Conservation (phyloP, 2,888 invertebrate genomes). For the Alcis repandata region DNA sequence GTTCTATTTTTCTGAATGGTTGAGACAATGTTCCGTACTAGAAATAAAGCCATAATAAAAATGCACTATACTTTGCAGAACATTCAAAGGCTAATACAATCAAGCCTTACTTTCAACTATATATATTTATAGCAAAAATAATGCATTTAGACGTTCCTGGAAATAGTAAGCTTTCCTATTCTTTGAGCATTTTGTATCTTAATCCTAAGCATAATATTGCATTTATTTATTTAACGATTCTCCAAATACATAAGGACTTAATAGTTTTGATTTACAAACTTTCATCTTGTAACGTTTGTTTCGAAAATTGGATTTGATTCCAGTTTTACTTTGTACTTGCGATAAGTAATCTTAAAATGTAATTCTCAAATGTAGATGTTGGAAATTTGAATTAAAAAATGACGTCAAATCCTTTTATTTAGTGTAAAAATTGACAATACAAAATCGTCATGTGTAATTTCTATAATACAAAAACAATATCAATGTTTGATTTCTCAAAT, state of each 20-base stretch:
- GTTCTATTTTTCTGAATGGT: constrained; percentile 73
- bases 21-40: constrained; percentile 44
- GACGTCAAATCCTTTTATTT: background rate
- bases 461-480: background rate
- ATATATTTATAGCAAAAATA: constrained; percentile 56
- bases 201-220: constrained; percentile 67
- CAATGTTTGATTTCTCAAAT: background rate
- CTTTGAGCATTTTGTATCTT: constrained; percentile 64
- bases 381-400: background rate
- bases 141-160: constrained; percentile 76
- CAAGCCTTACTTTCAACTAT: constrained; percentile 44
- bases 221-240: constrained; percentile 55
- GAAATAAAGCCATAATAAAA: constrained; percentile 39
- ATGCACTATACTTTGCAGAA: constrained; percentile 42
- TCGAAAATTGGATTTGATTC: background rate
- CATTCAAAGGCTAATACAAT: constrained; percentile 45
- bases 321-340: background rate
- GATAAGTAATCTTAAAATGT: background rate
- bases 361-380: background rate
- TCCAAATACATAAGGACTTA: constrained; percentile 1
- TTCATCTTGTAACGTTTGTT: background rate
- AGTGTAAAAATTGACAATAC: background rate
- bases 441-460: background rate
- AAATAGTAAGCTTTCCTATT: constrained; percentile 57
- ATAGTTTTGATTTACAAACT: background rate